A percentile compares a stretch with the other conserved stretches of the same genome.
Conservation (phyloP, 53 echinoderm and acorn worm genomes). For the Hippasteria phrygiana region DNA sequence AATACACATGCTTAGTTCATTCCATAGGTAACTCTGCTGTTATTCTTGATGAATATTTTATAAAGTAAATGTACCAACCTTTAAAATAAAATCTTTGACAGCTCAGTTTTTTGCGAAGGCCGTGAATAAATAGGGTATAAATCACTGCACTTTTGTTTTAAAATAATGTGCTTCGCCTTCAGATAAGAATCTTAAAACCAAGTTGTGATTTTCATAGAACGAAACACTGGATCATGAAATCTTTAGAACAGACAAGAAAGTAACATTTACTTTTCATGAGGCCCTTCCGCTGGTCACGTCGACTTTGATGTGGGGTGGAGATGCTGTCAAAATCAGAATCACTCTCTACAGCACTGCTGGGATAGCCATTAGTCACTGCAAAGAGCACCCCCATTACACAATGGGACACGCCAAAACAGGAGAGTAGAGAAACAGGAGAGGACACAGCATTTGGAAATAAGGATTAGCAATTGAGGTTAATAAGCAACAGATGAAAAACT, state of each 20-base stretch:
- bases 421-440: background rate
- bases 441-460: conserved; percentile 3
- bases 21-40: too few relatives aligned
- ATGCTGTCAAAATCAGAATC: conserved; percentile 94
- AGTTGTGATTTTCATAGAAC: background rate
- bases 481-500: background rate
- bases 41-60: too few relatives aligned
- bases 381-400: conserved; percentile 14
- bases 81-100: too few relatives aligned
- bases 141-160: too few relatives aligned
- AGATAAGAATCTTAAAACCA: too few relatives aligned
- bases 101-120: too few relatives aligned
- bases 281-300: conserved; percentile 60
- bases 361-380: conserved; percentile 95
- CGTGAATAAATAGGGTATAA: too few relatives aligned
- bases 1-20: too few relatives aligned
- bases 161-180: too few relatives aligned
- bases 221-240: too few relatives aligned
- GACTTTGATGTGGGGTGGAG: conserved; percentile 68
- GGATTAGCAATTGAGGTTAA: background rate
- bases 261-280: conserved; percentile 70
- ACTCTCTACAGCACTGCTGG: conserved; percentile 93
- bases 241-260: conserved; percentile 13
- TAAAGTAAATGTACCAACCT: too few relatives aligned
- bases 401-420: conserved; percentile 13